phyloP scores from a whole-genome alignment of 2,113 vertebrate species.

The Notechis scutatus region DNA sequence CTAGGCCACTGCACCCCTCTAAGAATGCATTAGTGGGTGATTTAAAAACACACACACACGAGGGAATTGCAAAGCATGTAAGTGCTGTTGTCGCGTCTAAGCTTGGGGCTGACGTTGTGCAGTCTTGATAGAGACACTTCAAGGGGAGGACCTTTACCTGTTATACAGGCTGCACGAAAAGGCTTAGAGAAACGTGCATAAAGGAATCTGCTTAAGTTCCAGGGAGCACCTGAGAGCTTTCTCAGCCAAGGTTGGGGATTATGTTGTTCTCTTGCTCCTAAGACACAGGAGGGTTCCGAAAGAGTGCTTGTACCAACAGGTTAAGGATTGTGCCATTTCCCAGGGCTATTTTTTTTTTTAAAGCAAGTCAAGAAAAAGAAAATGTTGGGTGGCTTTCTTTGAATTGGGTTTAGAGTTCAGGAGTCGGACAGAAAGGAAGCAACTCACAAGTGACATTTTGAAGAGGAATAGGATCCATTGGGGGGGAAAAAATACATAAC shows the following conservation, averaged over 20 bases:
- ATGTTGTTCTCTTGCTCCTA: not conserved
- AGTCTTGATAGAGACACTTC: not conserved
- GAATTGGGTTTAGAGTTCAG: not conserved
- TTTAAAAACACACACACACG: not conserved
- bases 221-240: not conserved
- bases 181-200: too few relatives aligned
- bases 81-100: not conserved
- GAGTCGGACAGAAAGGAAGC: not conserved
- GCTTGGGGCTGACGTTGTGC: not conserved
- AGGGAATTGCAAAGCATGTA: not conserved
- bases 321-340: not conserved
- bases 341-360: not conserved
- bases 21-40: not conserved
- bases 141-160: not conserved
- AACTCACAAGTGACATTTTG: not conserved
- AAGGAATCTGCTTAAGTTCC: not conserved
- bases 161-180: too few relatives aligned
- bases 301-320: not conserved
- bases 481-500: not conserved
- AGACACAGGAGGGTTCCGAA: not conserved
- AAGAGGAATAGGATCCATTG: not conserved
- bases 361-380: not conserved
- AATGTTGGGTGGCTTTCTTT: not conserved
- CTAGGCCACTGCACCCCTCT: too few relatives aligned
- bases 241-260: not conserved